Conservation (phyloP, 1,140 invertebrate species). For the Medauroidea extradentata region DNA sequence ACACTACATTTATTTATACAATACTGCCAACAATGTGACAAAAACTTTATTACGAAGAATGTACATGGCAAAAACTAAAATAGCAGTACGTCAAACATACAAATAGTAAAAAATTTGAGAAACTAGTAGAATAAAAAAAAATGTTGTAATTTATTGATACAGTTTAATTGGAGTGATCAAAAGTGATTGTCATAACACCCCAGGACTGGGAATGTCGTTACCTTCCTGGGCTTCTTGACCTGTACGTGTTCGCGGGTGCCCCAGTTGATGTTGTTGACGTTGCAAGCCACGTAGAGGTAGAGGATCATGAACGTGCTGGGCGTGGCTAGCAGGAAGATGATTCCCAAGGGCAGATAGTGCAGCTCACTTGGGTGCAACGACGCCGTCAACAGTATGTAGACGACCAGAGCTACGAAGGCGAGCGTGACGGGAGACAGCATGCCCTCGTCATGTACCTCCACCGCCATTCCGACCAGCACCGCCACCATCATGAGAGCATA, state of each 20-base stretch:
- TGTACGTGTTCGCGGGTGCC: constrained; percentile 71
- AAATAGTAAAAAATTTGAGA: too few species aligned
- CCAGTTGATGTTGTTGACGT: constrained; percentile 87
- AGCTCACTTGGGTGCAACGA: constrained; percentile 83
- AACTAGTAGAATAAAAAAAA: too few species aligned
- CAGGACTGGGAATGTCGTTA: too few species aligned
- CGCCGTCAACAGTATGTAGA: constrained; percentile 63
- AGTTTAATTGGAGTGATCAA: too few species aligned
- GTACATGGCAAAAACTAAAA: too few species aligned
- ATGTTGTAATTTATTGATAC: too few species aligned
- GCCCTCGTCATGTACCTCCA: constrained; percentile 77
- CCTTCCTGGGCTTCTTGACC: too few species aligned
- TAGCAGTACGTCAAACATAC: too few species aligned
- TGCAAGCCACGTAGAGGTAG: constrained; percentile 86
- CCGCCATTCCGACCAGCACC: constrained; percentile 79
- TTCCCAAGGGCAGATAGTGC: constrained; percentile 66
- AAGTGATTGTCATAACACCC: too few species aligned
- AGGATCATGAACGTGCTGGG: constrained; percentile 92
- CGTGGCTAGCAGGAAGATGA: constrained; percentile 87
- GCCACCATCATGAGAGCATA: constrained; percentile 92
- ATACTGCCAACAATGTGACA: too few species aligned
- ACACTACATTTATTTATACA: too few species aligned
- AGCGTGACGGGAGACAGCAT: constrained; percentile 71
- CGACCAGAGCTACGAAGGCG: constrained; percentile 61
- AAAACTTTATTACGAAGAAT: too few species aligned